Evolutionary conservation across 2,888 invertebrate species (phyloP).

Genomic region (Sericinus montela): DNA sequence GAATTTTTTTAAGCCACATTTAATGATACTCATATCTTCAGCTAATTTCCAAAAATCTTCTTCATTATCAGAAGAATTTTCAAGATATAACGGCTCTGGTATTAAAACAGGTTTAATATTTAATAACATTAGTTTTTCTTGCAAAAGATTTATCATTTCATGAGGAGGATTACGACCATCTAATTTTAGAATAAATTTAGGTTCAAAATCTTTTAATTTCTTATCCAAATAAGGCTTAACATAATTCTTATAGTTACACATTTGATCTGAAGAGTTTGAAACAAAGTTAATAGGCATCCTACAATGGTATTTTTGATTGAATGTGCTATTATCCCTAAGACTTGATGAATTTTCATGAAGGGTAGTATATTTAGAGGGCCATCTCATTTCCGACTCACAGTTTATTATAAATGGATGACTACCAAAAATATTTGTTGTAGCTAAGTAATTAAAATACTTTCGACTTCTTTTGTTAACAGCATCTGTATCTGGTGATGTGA

Average conservation of each 20-base stretch:
- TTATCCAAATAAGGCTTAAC: constrained; percentile 68
- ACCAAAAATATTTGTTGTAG: constrained; percentile 29
- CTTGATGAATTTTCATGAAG: constrained; percentile 34
- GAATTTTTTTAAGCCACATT: constrained; percentile 43
- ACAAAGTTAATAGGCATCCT: constrained; percentile 65
- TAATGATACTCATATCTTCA: constrained; percentile 43
- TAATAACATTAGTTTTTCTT: constrained; percentile 53
- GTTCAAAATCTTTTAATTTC: constrained; percentile 71
- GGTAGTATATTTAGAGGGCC: constrained; percentile 52
- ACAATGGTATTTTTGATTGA: constrained; percentile 66
- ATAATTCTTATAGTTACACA: constrained; percentile 69
- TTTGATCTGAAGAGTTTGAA: constrained; percentile 58
- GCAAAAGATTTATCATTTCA: constrained; percentile 71
- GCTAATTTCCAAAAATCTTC: constrained; percentile 63
- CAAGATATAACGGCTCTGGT: constrained; percentile 59
- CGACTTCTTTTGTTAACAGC: constrained; percentile 56
- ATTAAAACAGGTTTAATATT: constrained; percentile 50
- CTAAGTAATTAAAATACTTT: constrained; percentile 52
- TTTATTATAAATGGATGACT: constrained; percentile 32
- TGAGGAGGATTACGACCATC: constrained; percentile 73
- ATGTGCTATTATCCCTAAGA: constrained; percentile 36
- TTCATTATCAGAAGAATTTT: constrained; percentile 52
- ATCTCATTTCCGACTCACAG: constrained; percentile 38
- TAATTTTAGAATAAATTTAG: constrained; percentile 76
- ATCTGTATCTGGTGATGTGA: constrained; percentile 76